Conservation (phyloP, 1,140 invertebrate species). For the Papilio helenus region DNA sequence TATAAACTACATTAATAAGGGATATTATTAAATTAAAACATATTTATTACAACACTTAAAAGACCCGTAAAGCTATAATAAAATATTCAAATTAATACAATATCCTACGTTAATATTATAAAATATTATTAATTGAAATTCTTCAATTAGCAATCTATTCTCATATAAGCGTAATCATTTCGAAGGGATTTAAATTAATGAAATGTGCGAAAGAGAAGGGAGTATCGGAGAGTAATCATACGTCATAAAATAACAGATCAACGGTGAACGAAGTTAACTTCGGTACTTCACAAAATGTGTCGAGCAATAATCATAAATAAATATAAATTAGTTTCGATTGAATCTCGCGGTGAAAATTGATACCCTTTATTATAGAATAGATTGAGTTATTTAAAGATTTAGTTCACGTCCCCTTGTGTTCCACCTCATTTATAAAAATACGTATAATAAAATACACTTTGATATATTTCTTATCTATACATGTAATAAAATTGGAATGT, state of each 20-base stretch:
- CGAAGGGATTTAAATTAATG: slow-evolving; percentile 38
- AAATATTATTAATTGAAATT: slow-evolving; percentile 35
- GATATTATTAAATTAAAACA: background rate
- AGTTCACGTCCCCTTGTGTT: slow-evolving; percentile 47
- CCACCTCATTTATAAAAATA: slow-evolving; percentile 54
- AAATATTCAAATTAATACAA: slow-evolving; percentile 5
- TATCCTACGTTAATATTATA: background rate
- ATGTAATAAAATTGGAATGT: background rate
- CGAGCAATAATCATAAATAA: slow-evolving; percentile 59
- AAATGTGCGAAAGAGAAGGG: slow-evolving; percentile 22
- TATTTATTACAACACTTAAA: slow-evolving; percentile 1
- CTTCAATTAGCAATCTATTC: slow-evolving; percentile 31
- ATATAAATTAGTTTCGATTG: slow-evolving; percentile 55
- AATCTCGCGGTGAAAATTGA: slow-evolving; percentile 42
- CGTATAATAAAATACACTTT: too few species aligned
- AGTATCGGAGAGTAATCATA: slow-evolving; percentile 8
- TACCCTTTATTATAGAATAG: slow-evolving; percentile 49
- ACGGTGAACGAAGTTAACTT: slow-evolving; percentile 8
- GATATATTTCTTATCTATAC: too few species aligned
- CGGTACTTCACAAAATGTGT: slow-evolving; percentile 34
- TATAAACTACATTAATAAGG: too few species aligned
- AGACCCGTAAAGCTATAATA: background rate
- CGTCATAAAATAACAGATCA: slow-evolving; percentile 37
- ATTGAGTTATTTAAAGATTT: slow-evolving; percentile 58
- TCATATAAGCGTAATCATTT: slow-evolving; percentile 24